Evolutionary conservation across 2,797 vertebrate species (phyloP).

Genomic region (Pygocentrus nattereri): DNA sequence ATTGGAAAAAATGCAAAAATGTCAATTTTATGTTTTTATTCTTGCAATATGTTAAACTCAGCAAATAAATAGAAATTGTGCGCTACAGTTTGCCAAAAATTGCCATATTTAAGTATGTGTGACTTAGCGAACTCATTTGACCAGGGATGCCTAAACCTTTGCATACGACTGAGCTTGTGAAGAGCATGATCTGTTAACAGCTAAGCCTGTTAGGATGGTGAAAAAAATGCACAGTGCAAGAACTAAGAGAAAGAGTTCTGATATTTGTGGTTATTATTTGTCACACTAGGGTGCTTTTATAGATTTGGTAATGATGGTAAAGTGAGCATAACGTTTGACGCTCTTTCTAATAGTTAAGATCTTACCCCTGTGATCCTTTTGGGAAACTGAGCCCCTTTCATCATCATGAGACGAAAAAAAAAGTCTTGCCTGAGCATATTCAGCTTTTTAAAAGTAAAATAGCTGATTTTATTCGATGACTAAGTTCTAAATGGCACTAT

Average conservation of each 20-base stretch:
- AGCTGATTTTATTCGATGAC: constrained; percentile 52
- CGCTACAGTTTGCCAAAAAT: no score
- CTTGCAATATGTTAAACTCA: no score
- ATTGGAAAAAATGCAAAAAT: no score
- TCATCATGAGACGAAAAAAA: constrained; percentile 15
- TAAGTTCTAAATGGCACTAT: constrained; percentile 67
- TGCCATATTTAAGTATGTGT: no score
- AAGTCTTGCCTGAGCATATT: constrained; percentile 64
- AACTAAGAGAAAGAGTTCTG: background rate
- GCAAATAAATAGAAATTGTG: no score
- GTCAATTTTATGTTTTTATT: no score
- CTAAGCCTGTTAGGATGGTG: background rate
- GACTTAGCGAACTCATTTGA: no score
- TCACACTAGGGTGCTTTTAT: background rate
- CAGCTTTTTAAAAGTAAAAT: constrained; percentile 57
- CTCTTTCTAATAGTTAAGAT: background rate
- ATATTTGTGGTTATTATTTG: background rate
- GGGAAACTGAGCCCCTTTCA: constrained; percentile 1
- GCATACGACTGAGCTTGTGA: background rate
- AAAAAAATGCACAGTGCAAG: background rate
- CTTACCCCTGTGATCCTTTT: constrained; percentile 4
- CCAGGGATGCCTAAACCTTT: no score
- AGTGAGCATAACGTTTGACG: background rate
- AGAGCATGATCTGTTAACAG: background rate
- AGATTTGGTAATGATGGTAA: no score